Evolutionary conservation across 2,113 vertebrate species (phyloP), one percentile per base, ranked within the genome.

Genomic region (Malurus melanocephalus): DNA sequence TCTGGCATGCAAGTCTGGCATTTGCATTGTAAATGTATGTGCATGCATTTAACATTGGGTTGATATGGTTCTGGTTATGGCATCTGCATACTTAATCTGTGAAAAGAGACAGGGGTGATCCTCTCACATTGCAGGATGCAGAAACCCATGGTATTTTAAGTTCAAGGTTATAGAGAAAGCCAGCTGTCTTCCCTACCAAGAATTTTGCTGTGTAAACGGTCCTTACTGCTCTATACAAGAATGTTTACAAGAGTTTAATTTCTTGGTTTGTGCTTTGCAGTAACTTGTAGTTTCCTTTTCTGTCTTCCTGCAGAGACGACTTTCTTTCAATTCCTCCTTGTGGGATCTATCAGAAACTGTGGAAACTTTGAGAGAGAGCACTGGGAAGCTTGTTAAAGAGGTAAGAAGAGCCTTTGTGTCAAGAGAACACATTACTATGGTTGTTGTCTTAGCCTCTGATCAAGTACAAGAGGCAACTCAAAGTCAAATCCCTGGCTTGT

Each of bases 351-450:
- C 97, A 79, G 96, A 67, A 93, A 98, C 98, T 13, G 96, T 98
- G 73, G 97, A 98, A 93, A 95, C 93, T 27, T 95, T 99, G 53
- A 95, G 97, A 94, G 96, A 97, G 35, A 98, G 97, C 85, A 10
- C 99, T 88, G 96, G 96, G 35, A 97, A 95, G 1, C 96, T 99
- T 59, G 93, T 98, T 24, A 96, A 97, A 22, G 98, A 99, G 98
- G 98, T 99, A 97, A 91, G 97, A 51, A 62, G 15, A 6, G 2
- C 27, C 26, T 89, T 77, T 2, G 1, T 81, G 51, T 51, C 30
- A 6, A 42, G 10, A 24, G 33, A 52, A 30, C 16, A 15, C 27
- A 26, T 48, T 6, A 13, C 13, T 1, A 1, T 72, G 16, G 8
- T 81, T 84, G 27, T 10, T 72, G 30, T 64, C 26, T 56, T 33